A percentile compares a stretch with the other conserved stretches of the same genome.
Conservation (phyloP, 2,797 vertebrate genomes). For the Brotula barbata region DNA sequence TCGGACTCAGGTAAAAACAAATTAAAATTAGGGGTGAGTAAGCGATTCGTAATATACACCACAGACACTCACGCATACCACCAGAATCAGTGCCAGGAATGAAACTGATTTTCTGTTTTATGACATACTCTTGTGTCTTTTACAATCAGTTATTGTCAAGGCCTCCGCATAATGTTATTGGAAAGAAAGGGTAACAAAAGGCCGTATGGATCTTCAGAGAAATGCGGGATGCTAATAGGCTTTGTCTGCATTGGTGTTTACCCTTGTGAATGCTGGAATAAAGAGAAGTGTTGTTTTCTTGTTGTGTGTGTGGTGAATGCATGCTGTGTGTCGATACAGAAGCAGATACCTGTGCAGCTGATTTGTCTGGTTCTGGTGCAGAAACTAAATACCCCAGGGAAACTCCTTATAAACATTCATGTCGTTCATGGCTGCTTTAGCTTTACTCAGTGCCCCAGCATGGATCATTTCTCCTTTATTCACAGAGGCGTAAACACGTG, state of each 20-base stretch:
- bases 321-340: slow-evolving; percentile 25
- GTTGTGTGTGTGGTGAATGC: slow-evolving; percentile 29
- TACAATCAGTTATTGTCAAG: not conserved
- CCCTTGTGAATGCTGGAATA: not conserved
- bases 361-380: slow-evolving; percentile 25
- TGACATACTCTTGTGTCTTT: not conserved
- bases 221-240: not conserved
- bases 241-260: not conserved
- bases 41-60: no score
- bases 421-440: slow-evolving; percentile 43
- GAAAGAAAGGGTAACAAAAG: not conserved
- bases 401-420: slow-evolving; percentile 62
- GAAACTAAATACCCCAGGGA: slow-evolving; percentile 30
- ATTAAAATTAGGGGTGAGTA: no score
- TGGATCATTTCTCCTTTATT: slow-evolving; percentile 20
- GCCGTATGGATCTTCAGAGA: not conserved
- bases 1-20: no score
- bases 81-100: no score
- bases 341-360: slow-evolving; percentile 3
- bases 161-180: not conserved
- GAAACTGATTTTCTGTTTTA: no score
- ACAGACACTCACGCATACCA: no score
- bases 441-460: slow-evolving; percentile 4
- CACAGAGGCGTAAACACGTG: slow-evolving; percentile 10
- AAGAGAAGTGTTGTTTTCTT: slow-evolving; percentile 15